These are phyloP conservation scores for Thumatha senex DNA, from an alignment of 2,888 invertebrate species.

Conservation along the genomic window DNA sequence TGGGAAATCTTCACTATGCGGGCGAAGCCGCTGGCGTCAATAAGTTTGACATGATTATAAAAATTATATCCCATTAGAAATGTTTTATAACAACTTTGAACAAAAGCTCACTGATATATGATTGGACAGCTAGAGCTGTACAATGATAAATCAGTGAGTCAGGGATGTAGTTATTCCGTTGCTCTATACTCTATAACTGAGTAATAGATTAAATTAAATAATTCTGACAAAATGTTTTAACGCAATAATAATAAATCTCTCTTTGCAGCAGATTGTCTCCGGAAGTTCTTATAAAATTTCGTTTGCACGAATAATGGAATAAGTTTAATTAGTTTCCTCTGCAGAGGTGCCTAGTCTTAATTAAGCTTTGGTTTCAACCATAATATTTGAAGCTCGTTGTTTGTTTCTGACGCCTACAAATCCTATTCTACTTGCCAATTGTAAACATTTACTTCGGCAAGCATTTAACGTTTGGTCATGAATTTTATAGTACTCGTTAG, in stretches of 20 bases:
- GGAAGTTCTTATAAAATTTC: constrained; percentile 65
- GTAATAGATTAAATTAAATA: constrained; percentile 35
- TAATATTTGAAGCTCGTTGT: constrained; percentile 53
- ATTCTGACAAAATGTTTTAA: constrained; percentile 40
- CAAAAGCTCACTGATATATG: too few relatives aligned
- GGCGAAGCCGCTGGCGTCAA: too few relatives aligned
- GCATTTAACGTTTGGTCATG: constrained; percentile 13
- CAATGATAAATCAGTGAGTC: too few relatives aligned
- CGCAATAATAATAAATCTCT: constrained; percentile 57
- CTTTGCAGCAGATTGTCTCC: constrained; percentile 51
- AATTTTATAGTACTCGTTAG: constrained; percentile 5
- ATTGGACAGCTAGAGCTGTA: too few relatives aligned
- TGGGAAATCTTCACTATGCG: too few relatives aligned
- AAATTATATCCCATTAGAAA: too few relatives aligned
- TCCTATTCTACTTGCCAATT: constrained; percentile 34
- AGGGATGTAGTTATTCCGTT: too few relatives aligned
- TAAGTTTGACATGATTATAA: too few relatives aligned
- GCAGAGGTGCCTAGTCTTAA: constrained; percentile 70
- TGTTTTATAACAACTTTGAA: too few relatives aligned
- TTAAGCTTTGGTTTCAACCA: constrained; percentile 67
- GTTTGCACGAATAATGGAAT: constrained; percentile 73
- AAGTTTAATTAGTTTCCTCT: constrained; percentile 77
- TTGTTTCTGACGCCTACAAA: constrained; percentile 49
- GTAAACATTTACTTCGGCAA: constrained; percentile 26
- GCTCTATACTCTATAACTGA: constrained; percentile 8